Evolutionary conservation across 2,113 vertebrate genomes (phyloP), one percentile per base, ranked within the genome.

Genomic region (Plecotus auritus): DNA sequence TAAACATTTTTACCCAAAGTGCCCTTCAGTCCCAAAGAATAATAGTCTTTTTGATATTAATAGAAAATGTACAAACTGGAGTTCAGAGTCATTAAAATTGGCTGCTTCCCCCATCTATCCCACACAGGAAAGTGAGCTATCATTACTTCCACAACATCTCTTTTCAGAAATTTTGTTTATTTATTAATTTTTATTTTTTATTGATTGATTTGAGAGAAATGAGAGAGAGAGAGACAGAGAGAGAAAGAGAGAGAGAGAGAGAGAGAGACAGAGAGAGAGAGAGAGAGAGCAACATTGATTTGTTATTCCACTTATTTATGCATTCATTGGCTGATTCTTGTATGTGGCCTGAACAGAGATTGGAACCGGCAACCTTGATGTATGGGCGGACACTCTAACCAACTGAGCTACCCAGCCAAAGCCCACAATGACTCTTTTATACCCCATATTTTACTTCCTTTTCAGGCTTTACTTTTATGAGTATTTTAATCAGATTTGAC

Each of bases 401-500:
- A 30, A 18, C 73, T 47, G 73, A 76, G 42, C 26, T 47, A 32
- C 14, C 42, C 28, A 47, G 42, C 13, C 42, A 32, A 26, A 22
- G 26, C 28, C 28, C 7, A 54, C 10, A 23, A 2, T 84, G 1
- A 45, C 4, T 77, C 37, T 67, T 78, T 69, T 13, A 66, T 70
- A 45, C 2, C 4, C 30, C 4, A 37, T 35, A 4, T 30, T 90
- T 93, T 59, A 49, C 2, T 3, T 89, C 2, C 37, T 86, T 94
- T 90, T 42, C 1, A 30, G 51, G 10, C 32, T n/a, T 87, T 78
- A 74, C 5, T 93, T 93, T 23, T n/a, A 18, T 22, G 11, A 66
- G 42, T 85, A 81, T 72, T 83, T 88, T 56, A 37, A 74, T 83
- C 11, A 72, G 2, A 87, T 77, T 61, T 88, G 81, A 23, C 2